A percentile compares a stretch with the other conserved stretches of the same genome.
phyloP scores from a whole-genome alignment of 2,113 vertebrate genomes.

The Dolichallabes microphthalmus region DNA sequence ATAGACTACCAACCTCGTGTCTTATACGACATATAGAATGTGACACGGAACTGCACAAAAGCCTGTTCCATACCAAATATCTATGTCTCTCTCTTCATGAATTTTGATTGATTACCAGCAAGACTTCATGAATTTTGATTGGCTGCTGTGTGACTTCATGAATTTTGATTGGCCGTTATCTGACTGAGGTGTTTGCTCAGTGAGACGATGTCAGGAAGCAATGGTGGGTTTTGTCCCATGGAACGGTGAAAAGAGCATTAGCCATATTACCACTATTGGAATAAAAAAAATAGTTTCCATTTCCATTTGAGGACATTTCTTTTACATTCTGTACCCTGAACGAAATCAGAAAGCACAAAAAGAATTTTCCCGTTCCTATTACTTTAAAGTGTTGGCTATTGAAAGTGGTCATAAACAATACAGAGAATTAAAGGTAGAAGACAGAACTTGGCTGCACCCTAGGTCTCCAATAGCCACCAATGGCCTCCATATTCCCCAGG shows the following conservation, averaged over 20 bases:
- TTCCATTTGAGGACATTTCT: neutral
- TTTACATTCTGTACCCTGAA: neutral
- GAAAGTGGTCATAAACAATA: neutral
- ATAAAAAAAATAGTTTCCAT: neutral
- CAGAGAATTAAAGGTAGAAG: neutral
- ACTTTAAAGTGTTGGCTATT: neutral
- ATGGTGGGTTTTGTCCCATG: slow-evolving; percentile 9
- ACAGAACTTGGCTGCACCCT: neutral
- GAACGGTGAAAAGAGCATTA: neutral
- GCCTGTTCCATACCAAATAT: neutral
- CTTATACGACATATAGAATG: slow-evolving; percentile 8
- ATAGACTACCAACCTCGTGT: neutral
- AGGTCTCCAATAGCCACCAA: no score
- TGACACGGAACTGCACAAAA: neutral
- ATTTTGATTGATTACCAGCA: slow-evolving; percentile 13
- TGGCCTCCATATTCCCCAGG: no score
- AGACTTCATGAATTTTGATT: slow-evolving; percentile 36
- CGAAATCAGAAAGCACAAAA: neutral
- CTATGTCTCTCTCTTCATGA: slow-evolving; percentile 27
- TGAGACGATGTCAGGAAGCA: neutral
- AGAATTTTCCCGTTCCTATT: neutral
- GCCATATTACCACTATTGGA: slow-evolving; percentile 2
- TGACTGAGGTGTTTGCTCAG: slow-evolving; percentile 24
- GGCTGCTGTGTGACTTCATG: slow-evolving; percentile 26
- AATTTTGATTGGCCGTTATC: slow-evolving; percentile 32